Evolutionary conservation across 2,113 vertebrate genomes (phyloP), one percentile per base, ranked within the genome.

Genomic region (Sceloporus undulatus): DNA sequence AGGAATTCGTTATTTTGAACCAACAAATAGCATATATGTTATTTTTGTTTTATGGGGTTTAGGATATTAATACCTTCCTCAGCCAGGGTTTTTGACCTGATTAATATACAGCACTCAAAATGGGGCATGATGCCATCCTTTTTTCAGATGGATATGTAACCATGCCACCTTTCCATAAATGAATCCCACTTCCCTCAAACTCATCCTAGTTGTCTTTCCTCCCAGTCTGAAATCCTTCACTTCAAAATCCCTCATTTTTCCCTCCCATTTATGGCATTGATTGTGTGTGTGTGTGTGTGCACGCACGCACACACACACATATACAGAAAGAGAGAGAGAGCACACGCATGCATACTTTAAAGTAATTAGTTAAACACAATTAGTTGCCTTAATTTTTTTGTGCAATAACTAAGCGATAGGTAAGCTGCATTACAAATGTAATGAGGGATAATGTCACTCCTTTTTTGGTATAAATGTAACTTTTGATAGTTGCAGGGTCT

Each of bases 1-100:
- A 91, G 42, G 38, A 74, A 88, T 80, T 73, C 40, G 83, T 70
- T 94, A 79, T 79, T 66, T 93, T 89, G 42, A 91, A 77, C 59
- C 66, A 92, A 85, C 16, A 65, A 2, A 27, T n/a, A 59, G 16
- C 0, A 79, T 68, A 87, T 0, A 76, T 82, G 82, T 80, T 81
- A 75, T 85, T 88, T 85, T 78, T 66, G 5, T 0, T 9, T 8
- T 91, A 76, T 82, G 11, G 80, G 40, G 85, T 89, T 65, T 90
- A 90, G 7, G 52, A 84, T 19, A 88, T 68, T 42, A 38, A 2
- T 77, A 77, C 77, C 62, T 74, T 85, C 66, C 88, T 73, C 84
- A 40, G 29, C 9, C 54, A 88, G 0, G 23, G 19, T 82, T 87
- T 90, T 90, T 83, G 56, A 92, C 0, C 0, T 54, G 7, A 11